These are phyloP conservation scores for Drosophila differens DNA, from an alignment of 2,888 invertebrate species.

Conservation along the genomic window DNA sequence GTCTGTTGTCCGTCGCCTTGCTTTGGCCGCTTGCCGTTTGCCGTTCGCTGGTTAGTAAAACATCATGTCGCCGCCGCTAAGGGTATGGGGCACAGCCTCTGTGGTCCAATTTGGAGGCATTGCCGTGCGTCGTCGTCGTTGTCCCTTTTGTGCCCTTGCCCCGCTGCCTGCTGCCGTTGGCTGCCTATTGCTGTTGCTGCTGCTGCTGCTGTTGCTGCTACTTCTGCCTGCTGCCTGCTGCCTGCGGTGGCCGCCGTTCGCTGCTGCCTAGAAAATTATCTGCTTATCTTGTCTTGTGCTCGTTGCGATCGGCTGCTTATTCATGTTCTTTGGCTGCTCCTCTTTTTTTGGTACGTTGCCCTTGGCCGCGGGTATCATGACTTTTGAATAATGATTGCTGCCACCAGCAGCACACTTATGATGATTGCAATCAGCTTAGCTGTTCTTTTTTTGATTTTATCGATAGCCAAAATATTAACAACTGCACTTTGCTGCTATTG, in stretches of 20 bases:
- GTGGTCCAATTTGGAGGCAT: constrained; percentile 81
- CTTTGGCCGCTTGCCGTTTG: constrained; percentile 23
- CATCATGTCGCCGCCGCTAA: constrained; percentile 80
- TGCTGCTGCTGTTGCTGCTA: constrained; percentile 3
- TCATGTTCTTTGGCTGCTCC: constrained; percentile 77
- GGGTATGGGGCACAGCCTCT: constrained; percentile 77
- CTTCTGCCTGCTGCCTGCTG: constrained; percentile 19
- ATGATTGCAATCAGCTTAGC: constrained; percentile 19
- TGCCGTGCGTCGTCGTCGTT: constrained; percentile 33
- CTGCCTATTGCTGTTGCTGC: constrained; percentile 8
- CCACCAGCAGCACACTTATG: constrained; percentile 16
- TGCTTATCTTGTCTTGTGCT: constrained; percentile 82
- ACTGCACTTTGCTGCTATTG: no score
- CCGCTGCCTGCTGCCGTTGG: constrained; percentile 1
- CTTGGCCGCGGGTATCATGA: constrained; percentile 42
- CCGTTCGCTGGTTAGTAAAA: constrained; percentile 82
- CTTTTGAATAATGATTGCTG: constrained; percentile 18
- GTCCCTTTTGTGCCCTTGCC: constrained; percentile 17
- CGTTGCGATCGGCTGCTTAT: constrained; percentile 82
- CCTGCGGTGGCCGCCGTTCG: constrained; percentile 54
- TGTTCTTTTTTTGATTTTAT: not conserved
- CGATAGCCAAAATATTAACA: not conserved
- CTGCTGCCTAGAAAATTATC: constrained; percentile 75
- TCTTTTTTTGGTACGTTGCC: constrained; percentile 35
- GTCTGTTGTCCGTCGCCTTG: constrained; percentile 12